A percentile compares a stretch with the other conserved stretches of the same genome.
These are phyloP conservation scores for Trisateles emortualis DNA, from an alignment of 2,888 invertebrate genomes.

Conservation along the genomic window DNA sequence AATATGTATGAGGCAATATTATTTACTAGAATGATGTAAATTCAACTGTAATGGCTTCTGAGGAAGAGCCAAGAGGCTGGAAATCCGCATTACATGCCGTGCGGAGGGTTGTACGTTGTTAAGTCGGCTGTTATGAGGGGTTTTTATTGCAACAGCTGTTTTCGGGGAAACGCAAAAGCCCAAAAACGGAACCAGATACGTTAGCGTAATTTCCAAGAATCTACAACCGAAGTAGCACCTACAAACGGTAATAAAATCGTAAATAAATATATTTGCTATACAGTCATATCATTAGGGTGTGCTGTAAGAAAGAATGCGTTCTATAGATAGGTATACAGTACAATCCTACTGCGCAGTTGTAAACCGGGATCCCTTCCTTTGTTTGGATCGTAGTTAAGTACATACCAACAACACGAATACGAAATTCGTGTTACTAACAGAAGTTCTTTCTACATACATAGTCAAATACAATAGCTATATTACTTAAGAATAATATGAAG, in stretches of 20 bases:
- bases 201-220: conserved; percentile 31
- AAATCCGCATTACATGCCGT: conserved; percentile 13
- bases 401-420: conserved; percentile 21
- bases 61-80: conserved; percentile 16
- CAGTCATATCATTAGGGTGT: conserved; percentile 30
- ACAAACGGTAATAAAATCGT: conserved; percentile 3
- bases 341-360: conserved; percentile 37
- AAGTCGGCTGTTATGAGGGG: conserved; percentile 8
- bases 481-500: background rate
- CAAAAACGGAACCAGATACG: conserved; percentile 1
- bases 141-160: conserved; percentile 22
- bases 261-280: conserved; percentile 7
- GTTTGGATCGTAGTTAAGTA: conserved; percentile 33
- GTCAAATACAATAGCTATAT: conserved; percentile 1
- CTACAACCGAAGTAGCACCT: conserved; percentile 11
- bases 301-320: conserved; percentile 8
- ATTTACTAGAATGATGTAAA: conserved; percentile 9
- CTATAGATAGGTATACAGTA: conserved; percentile 18
- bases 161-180: conserved; percentile 17
- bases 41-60: conserved; percentile 14
- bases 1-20: conserved; percentile 8
- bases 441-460: conserved; percentile 2
- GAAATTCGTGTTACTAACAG: conserved; percentile 10
- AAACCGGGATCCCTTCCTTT: conserved; percentile 43
- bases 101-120: conserved; percentile 10